Evolutionary conservation across 30 jellyfish, hydroid and myxozoan species (phyloP).

Genomic region (Chrysaora quinquecirrha): DNA sequence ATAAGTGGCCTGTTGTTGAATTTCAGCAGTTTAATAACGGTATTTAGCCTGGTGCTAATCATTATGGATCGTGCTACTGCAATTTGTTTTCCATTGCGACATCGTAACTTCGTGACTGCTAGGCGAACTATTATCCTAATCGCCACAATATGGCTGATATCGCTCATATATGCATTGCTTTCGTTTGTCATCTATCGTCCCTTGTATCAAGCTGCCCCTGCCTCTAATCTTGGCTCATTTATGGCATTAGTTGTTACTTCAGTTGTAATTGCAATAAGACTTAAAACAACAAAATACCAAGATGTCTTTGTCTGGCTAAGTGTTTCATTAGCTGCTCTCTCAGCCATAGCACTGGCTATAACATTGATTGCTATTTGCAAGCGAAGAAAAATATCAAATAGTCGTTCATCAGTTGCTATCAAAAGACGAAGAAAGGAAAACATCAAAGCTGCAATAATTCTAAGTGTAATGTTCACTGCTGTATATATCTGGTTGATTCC

Average conservation of each 20-base stretch:
- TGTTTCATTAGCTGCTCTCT: not conserved
- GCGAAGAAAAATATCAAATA: not conserved
- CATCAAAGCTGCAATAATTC: slow-evolving; percentile 5
- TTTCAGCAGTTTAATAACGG: slow-evolving; percentile 38
- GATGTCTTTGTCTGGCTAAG: slow-evolving; percentile 2
- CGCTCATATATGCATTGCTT: slow-evolving; percentile 18
- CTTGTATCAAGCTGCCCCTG: slow-evolving; percentile 10
- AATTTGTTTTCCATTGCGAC: slow-evolving; percentile 30
- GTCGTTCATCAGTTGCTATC: not conserved
- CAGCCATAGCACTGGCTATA: not conserved
- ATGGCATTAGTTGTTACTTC: not conserved
- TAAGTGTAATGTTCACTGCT: slow-evolving; percentile 16
- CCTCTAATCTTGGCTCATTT: not conserved
- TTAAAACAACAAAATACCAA: not conserved
- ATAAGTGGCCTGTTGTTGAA: slow-evolving; percentile 4
- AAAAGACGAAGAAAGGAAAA: not conserved
- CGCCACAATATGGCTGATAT: slow-evolving; percentile 28
- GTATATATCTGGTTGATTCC: slow-evolving; percentile 19
- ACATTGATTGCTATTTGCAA: slow-evolving; percentile 11
- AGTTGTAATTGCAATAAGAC: not conserved
- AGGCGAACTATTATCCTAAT: not conserved
- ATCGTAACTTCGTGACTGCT: slow-evolving; percentile 20
- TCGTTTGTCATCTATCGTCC: slow-evolving; percentile 44
- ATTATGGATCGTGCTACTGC: slow-evolving; percentile 43
- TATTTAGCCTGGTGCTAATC: slow-evolving; percentile 37